phyloP scores from a whole-genome alignment of 1,140 invertebrate species.

The Drosophila kurseongensis region DNA sequence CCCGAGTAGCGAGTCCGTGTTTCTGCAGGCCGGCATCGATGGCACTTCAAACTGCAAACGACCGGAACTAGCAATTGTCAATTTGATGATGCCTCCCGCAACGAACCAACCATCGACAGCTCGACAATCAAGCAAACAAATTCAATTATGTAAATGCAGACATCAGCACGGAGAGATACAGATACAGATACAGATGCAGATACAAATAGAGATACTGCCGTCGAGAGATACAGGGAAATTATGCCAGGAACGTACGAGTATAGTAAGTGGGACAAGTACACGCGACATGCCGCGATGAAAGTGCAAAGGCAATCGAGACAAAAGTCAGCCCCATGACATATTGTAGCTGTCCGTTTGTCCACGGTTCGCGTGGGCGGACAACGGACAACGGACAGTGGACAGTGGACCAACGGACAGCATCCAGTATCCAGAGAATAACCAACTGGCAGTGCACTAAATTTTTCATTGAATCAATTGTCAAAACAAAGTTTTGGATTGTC shows the following conservation, averaged over 20 bases:
- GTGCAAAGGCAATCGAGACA: conserved; percentile 68
- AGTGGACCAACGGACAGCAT: conserved; percentile 9
- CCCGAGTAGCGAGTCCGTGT: background rate
- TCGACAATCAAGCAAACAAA: conserved; percentile 83
- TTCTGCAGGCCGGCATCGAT: conserved; percentile 67
- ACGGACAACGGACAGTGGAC: conserved; percentile 9
- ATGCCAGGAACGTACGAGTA: conserved; percentile 54
- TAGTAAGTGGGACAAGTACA: conserved; percentile 68
- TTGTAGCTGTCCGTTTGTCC: conserved; percentile 58
- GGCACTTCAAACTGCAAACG: conserved; percentile 83
- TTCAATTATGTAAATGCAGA: conserved; percentile 84
- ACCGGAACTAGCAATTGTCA: conserved; percentile 82
- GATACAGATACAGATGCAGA: conserved; percentile 6
- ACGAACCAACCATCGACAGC: conserved; percentile 70
- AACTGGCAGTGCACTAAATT: conserved; percentile 66
- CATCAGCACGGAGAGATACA: conserved; percentile 54
- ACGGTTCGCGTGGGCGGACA: conserved; percentile 14
- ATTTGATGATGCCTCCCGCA: conserved; percentile 75
- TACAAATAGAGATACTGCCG: conserved; percentile 20
- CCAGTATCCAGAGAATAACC: conserved; percentile 21
- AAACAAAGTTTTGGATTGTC: conserved; percentile 80
- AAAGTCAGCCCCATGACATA: conserved; percentile 61
- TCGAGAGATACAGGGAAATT: conserved; percentile 53
- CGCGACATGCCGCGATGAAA: conserved; percentile 53
- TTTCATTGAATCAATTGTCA: conserved; percentile 83